Conservation (phyloP, 1,140 invertebrate species). For the Drosophila willistoni region DNA sequence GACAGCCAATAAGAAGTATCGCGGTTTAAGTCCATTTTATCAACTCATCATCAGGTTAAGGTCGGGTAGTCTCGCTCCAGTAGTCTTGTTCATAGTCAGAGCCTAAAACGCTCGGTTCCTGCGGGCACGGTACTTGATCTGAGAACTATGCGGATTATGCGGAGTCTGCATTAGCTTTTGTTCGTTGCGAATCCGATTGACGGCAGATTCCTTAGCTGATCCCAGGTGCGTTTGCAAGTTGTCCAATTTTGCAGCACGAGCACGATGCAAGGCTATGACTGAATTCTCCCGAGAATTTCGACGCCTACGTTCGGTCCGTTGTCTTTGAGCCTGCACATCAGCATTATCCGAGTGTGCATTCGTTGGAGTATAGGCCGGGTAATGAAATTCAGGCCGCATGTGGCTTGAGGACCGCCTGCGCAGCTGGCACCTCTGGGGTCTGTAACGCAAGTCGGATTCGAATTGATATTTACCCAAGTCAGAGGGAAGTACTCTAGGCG, state of each 20-base stretch:
- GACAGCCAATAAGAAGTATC: too few species aligned
- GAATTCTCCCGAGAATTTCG: constrained; percentile 10
- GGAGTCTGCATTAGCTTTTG: too few species aligned
- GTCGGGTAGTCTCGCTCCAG: too few species aligned
- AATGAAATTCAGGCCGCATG: neutral
- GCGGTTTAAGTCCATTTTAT: too few species aligned
- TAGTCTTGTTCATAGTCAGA: too few species aligned
- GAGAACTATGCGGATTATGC: too few species aligned
- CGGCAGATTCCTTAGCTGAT: too few species aligned
- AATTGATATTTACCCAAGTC: neutral
- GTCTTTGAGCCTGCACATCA: neutral
- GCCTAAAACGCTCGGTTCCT: too few species aligned
- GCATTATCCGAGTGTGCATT: neutral
- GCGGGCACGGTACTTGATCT: too few species aligned
- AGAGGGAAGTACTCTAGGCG: neutral
- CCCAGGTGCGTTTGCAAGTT: too few species aligned
- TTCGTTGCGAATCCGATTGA: too few species aligned
- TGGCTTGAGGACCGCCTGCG: neutral
- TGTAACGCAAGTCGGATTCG: neutral
- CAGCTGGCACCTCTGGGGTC: neutral
- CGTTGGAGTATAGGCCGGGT: neutral
- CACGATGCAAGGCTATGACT: neutral
- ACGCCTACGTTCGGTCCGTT: neutral
- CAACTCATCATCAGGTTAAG: too few species aligned
- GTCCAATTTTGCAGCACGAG: neutral